Evolutionary conservation across 2,888 invertebrate species (phyloP).

Genomic region (Cheilosia vulpina): DNA sequence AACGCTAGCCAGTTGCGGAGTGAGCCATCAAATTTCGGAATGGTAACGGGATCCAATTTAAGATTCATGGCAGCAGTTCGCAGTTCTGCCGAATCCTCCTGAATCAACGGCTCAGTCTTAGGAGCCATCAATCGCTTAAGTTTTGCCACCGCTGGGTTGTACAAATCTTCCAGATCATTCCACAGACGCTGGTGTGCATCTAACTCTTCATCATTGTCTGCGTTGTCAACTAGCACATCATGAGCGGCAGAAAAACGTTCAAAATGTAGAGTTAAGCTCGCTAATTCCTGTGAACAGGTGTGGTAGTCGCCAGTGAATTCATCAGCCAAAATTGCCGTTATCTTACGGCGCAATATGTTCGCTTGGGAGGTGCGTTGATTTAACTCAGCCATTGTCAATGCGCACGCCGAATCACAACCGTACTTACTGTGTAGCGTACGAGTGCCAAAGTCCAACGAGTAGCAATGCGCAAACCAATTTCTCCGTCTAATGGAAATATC

Average conservation of each 20-base stretch:
- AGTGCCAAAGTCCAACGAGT: no score
- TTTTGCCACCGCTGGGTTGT: neutral
- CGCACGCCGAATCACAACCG: no score
- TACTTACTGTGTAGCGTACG: no score
- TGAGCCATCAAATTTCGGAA: constrained; percentile 21
- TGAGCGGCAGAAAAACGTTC: neutral
- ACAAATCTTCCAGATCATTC: neutral
- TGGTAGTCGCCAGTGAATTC: no score
- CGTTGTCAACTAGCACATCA: neutral
- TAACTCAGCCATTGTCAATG: no score
- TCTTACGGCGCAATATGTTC: no score
- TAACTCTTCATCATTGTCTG: neutral
- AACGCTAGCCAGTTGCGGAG: constrained; percentile 23
- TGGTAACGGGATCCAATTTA: constrained; percentile 12
- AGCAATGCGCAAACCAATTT: no score
- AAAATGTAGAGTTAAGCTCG: neutral
- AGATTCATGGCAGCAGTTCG: constrained; percentile 9
- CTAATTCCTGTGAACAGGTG: neutral
- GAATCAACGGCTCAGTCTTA: neutral
- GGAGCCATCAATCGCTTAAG: neutral
- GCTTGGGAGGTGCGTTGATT: no score
- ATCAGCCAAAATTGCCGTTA: no score
- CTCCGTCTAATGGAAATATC: no score
- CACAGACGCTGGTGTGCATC: neutral
- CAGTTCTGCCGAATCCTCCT: constrained; percentile 1